These are phyloP conservation scores for Apotomis turbidana DNA, from an alignment of 2,888 invertebrate genomes.

Conservation along the genomic window DNA sequence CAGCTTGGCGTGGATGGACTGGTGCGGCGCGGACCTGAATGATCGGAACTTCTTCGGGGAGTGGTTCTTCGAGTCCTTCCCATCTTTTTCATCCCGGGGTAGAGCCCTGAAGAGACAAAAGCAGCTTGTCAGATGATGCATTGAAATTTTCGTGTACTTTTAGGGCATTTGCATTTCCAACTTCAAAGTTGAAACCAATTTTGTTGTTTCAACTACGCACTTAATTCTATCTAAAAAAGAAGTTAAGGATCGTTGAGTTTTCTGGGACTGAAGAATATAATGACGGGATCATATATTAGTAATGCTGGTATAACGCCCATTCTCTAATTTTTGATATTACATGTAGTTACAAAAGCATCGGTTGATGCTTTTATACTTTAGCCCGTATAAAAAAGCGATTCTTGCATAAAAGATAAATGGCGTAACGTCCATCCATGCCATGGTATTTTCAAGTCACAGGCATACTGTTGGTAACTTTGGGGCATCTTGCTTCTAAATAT, in stretches of 20 bases:
- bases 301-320: no score
- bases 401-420: not conserved
- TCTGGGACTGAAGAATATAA: no score
- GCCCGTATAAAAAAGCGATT: not conserved
- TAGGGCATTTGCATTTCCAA: no score
- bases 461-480: no score
- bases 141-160: not conserved
- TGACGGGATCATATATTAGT: no score
- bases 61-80: slow-evolving; percentile 90
- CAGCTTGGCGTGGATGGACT: slow-evolving; percentile 81
- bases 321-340: not conserved
- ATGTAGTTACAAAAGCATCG: slow-evolving; percentile 4
- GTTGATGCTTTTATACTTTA: not conserved
- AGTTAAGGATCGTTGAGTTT: no score
- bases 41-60: slow-evolving; percentile 87
- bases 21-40: slow-evolving; percentile 84
- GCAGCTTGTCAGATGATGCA: not conserved
- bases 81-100: slow-evolving; percentile 93
- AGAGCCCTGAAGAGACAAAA: slow-evolving; percentile 84
- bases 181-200: no score
- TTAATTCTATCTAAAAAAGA: no score
- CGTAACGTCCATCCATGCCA: not conserved
- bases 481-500: not conserved
- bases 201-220: no score
- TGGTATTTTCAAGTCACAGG: not conserved